Base-by-base conservation (phyloP, 2,797 vertebrate genomes). In the Anguilla anguilla region DNA sequence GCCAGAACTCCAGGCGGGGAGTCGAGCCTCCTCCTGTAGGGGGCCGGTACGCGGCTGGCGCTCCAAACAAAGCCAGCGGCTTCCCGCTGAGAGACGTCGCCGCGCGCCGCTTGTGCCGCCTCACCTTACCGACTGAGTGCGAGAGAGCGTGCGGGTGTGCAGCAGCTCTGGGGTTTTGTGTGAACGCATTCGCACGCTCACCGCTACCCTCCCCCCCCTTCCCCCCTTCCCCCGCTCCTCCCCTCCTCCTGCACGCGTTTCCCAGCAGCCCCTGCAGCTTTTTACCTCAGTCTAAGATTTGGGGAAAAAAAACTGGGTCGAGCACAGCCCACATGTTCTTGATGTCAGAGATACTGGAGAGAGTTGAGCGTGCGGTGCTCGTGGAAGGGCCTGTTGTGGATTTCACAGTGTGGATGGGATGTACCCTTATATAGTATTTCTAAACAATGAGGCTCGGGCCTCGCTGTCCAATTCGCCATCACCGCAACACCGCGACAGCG, bases 261-360 rank as follows among this genome's bases (percentile, higher is more conserved):
- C 59, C 85, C 86, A 90, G 87, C 43, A 87, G 19, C 90, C 84
- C 57, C 79, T 64, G 46, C 43, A 67, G 81, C 89, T 90, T 92
- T 84, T 82, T 19, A 4, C 91, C 90, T 90, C 92, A 91, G 92
- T 87, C 90, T 89, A 91, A 87, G 92, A 88, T 91, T 91, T 92
- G 85, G 88, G 43, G 0, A 46, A 31, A 22, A 22, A 90, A 93
- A 95, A 93, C 92, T 95, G 91, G 94, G 94, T 94, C 92, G 95
- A 92, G 90, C 87, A 89, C 92, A 90, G 67, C 90, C 89, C 91
- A 92, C 91, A 90, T 89, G 83, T 85, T 88, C 43, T 25, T 46
- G 9, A 6, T n/a, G 79, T 82, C 79, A 49, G 17, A n/a, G 25
- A 82, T 51, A 51, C 39, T 25, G 6, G 22, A 51, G 79, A 82